Evolutionary conservation across 2,888 invertebrate genomes (phyloP).

Genomic region (Philaethria dido): DNA sequence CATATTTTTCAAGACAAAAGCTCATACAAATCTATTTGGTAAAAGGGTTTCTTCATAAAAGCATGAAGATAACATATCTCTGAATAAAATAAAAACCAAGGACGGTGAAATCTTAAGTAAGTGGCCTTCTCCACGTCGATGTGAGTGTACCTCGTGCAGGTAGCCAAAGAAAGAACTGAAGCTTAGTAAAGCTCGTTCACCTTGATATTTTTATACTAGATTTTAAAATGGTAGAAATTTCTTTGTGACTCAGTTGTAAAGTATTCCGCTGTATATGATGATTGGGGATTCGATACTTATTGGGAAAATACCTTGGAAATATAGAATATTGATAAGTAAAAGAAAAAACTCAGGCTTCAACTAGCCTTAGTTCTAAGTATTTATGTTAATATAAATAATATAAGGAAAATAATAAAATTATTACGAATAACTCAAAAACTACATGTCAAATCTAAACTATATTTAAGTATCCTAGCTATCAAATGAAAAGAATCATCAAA

Average conservation of each 20-base stretch:
- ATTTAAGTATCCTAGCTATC: too few relatives aligned
- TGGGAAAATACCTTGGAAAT: too few relatives aligned
- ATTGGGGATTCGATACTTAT: too few relatives aligned
- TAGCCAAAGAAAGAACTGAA: conserved; percentile 6
- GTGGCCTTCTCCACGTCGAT: conserved; percentile 13
- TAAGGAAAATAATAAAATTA: too few relatives aligned
- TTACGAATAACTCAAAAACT: too few relatives aligned
- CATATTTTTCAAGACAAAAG: background rate
- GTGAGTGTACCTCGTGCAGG: background rate
- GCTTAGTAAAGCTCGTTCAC: conserved; percentile 2
- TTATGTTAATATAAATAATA: too few relatives aligned
- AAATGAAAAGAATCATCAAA: too few relatives aligned
- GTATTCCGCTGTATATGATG: too few relatives aligned
- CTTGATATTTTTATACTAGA: conserved; percentile 30
- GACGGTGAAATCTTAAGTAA: conserved; percentile 13
- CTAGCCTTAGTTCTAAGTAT: too few relatives aligned
- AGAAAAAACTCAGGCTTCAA: too few relatives aligned
- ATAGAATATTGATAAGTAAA: too few relatives aligned
- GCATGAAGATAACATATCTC: conserved; percentile 4
- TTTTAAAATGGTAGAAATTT: conserved; percentile 19
- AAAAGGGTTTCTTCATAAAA: conserved; percentile 21
- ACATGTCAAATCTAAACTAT: too few relatives aligned
- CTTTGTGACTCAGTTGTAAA: background rate
- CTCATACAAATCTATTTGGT: conserved; percentile 2
- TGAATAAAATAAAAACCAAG: conserved; percentile 20